A percentile compares a stretch with the other conserved stretches of the same genome.
Conservation (phyloP, 2,888 invertebrate genomes). For the Caenorhabditis auriculariae region DNA sequence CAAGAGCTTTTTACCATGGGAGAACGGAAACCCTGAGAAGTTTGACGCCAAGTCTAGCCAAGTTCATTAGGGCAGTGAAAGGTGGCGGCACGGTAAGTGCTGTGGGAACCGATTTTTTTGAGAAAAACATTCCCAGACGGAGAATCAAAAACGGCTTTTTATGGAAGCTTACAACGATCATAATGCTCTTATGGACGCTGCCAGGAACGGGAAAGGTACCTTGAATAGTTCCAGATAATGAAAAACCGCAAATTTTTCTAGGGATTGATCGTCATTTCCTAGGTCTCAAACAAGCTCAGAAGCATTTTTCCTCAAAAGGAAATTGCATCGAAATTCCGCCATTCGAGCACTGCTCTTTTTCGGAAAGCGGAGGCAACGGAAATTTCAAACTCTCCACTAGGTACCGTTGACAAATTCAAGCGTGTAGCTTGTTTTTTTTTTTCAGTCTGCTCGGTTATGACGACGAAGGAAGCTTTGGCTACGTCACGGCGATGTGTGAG, state of each 20-base stretch:
- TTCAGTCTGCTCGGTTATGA: constrained; percentile 38
- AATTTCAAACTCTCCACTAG: constrained; percentile 36
- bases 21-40: constrained; percentile 73
- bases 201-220: constrained; percentile 23
- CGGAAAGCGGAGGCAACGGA: constrained; percentile 26
- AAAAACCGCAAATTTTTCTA: neutral
- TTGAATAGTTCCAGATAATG: neutral
- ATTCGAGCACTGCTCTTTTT: constrained; percentile 14
- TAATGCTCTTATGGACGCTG: constrained; percentile 30
- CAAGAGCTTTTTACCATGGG: constrained; percentile 71
- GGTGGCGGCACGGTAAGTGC: constrained; percentile 12
- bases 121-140: constrained; percentile 9
- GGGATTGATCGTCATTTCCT: constrained; percentile 34
- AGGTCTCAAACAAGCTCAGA: constrained; percentile 20
- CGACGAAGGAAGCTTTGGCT: constrained; percentile 67
- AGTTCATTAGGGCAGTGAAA: constrained; percentile 15
- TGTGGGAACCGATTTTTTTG: neutral
- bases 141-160: constrained; percentile 13
- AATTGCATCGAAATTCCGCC: constrained; percentile 4
- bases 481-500: constrained; percentile 71
- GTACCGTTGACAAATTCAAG: constrained; percentile 6
- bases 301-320: constrained; percentile 1
- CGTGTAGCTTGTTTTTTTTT: neutral
- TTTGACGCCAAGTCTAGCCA: constrained; percentile 68
- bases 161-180: constrained; percentile 38